Percentiles rank a stretch among this genome's conserved stretches.
Evolutionary conservation across 1,140 invertebrate genomes (phyloP).

Genomic region (Sogatella furcifera): DNA sequence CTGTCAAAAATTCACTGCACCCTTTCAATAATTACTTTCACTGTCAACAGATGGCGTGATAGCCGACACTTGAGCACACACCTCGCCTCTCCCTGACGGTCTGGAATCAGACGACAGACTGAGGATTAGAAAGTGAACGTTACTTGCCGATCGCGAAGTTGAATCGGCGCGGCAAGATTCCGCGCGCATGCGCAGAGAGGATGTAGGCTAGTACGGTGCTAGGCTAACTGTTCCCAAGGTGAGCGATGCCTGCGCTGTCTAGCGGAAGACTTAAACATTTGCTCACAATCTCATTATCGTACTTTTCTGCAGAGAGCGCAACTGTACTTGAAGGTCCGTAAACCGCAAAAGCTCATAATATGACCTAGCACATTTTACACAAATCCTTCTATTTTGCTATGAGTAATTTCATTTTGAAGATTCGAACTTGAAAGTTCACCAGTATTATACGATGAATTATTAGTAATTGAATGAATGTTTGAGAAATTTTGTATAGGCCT

Average conservation of each 20-base stretch:
- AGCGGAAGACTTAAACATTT: background rate
- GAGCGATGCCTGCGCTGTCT: background rate
- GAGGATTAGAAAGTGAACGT: conserved; percentile 2
- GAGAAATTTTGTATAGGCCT: too few species aligned
- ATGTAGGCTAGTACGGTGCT: background rate
- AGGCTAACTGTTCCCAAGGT: conserved; percentile 1
- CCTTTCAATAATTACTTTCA: conserved; percentile 1
- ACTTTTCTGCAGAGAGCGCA: too few species aligned
- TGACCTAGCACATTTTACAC: too few species aligned
- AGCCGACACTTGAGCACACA: background rate
- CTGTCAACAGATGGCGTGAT: background rate
- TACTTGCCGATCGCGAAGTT: background rate
- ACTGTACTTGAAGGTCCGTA: too few species aligned
- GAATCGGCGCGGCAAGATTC: background rate
- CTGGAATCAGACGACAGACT: background rate
- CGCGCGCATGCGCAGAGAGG: background rate
- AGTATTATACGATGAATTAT: too few species aligned
- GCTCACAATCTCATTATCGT: background rate
- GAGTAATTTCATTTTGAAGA: too few species aligned
- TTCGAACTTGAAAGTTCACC: too few species aligned
- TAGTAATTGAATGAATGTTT: too few species aligned
- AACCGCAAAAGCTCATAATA: too few species aligned
- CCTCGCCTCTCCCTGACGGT: background rate
- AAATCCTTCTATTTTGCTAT: too few species aligned
- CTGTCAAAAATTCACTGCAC: background rate